phyloP scores from a whole-genome alignment of 2,797 vertebrate genomes.

The Cryptoprocta ferox region DNA sequence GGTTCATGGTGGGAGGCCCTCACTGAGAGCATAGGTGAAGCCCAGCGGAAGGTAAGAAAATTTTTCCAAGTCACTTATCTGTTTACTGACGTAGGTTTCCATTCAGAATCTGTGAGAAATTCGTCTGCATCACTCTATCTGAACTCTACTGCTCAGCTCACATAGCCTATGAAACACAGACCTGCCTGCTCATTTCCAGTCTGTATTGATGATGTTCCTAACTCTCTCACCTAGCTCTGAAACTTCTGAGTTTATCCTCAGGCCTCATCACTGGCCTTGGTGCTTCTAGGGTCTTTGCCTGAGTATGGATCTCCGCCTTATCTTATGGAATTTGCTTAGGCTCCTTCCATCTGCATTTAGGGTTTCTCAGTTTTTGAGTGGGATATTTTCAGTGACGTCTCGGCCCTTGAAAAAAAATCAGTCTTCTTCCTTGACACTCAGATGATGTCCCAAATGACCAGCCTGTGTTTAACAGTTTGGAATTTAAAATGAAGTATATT shows the following conservation, averaged over 20 bases:
- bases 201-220: neutral
- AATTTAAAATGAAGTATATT: neutral
- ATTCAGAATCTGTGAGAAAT: neutral
- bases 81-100: neutral
- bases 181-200: neutral
- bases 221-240: neutral
- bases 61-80: neutral
- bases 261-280: neutral
- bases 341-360: neutral
- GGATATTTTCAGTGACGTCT: neutral
- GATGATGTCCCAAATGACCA: neutral
- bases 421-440: neutral
- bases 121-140: neutral
- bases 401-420: neutral
- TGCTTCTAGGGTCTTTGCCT: neutral
- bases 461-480: neutral
- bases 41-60: neutral
- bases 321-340: neutral
- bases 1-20: neutral
- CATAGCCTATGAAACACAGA: neutral
- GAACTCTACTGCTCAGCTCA: neutral
- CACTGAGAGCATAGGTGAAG: neutral
- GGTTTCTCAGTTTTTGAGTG: neutral
- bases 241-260: neutral
- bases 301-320: neutral